phyloP scores from a whole-genome alignment of 2,113 vertebrate genomes.

The Promerops cafer region DNA sequence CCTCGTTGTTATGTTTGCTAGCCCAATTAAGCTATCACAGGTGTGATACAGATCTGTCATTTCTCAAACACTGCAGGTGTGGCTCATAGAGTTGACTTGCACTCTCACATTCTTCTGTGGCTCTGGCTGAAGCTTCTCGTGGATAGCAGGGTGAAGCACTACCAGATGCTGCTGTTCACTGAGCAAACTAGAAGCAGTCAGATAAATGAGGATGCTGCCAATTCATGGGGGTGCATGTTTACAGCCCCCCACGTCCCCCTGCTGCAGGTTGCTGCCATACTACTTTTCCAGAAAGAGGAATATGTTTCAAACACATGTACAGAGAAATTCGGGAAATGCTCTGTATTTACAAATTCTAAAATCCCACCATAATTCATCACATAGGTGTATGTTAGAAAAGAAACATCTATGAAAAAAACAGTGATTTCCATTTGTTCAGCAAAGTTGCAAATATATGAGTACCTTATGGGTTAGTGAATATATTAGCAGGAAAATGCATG shows the following conservation, averaged over 20 bases:
- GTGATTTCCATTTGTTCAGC: not conserved
- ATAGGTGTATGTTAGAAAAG: not conserved
- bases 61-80: not conserved
- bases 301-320: not conserved
- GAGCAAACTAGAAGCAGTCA: not conserved
- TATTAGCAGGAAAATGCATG: not conserved
- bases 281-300: not conserved
- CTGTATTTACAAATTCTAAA: not conserved
- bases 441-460: not conserved
- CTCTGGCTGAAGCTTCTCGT: not conserved
- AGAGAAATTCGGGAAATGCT: not conserved
- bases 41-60: not conserved
- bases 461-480: not conserved
- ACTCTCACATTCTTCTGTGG: not conserved
- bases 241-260: not conserved
- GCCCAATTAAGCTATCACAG: not conserved
- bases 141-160: not conserved
- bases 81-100: accelerated
- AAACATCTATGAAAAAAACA: not conserved
- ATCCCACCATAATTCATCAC: not conserved
- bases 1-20: not conserved
- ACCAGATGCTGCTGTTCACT: not conserved
- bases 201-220: not conserved
- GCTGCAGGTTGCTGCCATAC: not conserved
- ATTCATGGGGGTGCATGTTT: not conserved